Conservation (phyloP, 1,140 invertebrate species). For the Pogonomyrmex californicus region DNA sequence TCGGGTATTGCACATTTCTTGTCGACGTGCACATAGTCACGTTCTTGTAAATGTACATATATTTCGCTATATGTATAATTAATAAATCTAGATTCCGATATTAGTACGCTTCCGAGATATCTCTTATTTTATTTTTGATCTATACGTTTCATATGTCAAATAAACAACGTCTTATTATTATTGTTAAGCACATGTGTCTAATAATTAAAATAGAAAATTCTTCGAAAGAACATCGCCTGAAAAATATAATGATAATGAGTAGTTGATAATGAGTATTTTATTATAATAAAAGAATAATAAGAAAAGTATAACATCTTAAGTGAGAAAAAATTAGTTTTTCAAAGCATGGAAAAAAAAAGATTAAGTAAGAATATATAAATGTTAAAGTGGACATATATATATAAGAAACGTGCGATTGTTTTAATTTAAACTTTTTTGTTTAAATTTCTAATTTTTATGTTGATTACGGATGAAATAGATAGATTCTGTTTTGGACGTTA, state of each 20-base stretch:
- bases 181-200: too few species aligned
- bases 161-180: not conserved
- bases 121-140: not conserved
- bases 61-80: constrained; percentile 15
- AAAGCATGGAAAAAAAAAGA: not conserved
- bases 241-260: too few species aligned
- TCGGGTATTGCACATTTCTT: constrained; percentile 17
- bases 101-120: constrained; percentile 7
- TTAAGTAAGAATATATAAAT: not conserved
- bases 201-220: too few species aligned
- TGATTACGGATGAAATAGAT: not conserved
- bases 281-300: not conserved
- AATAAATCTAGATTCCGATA: constrained; percentile 26
- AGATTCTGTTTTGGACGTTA: not conserved
- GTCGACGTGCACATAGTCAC: not conserved
- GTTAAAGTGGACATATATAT: not conserved
- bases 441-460: not conserved
- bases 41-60: not conserved
- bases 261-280: not conserved
- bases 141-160: not conserved
- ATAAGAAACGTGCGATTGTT: not conserved
- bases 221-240: too few species aligned
- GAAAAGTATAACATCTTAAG: not conserved
- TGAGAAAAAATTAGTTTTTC: not conserved
- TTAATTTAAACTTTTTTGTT: not conserved